Base-by-base conservation (phyloP, 1,140 invertebrate genomes). In the Drosophila ananassae region DNA sequence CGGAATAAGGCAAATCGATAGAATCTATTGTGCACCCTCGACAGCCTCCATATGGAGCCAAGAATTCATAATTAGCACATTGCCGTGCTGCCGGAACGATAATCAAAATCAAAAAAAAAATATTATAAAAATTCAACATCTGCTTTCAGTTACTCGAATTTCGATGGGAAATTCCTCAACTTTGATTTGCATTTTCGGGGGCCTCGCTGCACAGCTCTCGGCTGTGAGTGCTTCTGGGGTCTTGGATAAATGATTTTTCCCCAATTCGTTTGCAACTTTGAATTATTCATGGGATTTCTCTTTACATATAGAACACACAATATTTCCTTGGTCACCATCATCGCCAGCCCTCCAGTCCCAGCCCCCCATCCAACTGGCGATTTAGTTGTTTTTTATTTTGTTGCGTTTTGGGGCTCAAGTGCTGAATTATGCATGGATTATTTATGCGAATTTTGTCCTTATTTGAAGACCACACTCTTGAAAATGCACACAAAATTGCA, bases 211-310 rank as follows among this genome's bases (percentile, higher is more conserved):
- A 47, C 5, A 37, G 59, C 25, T 32, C 25, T 62, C n/a, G 46
- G 9, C 57, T 17, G 17, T 6, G 13, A 30, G 25, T 54, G 21
- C 24, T 44, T 17, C 39, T 60, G 17, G 39, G 39, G 47, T 66
- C 48, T 57, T 44, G 81, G 58, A 58, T 73, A 85, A 84, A 83
- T 85, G 77, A 85, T 66, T 77, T 84, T 77, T 13, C 41, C 55
- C 61, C 52, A 66, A 66, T 77, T 46, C 58, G 50, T 25, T 48
- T 17, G 48, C 24, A 12, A 57, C 28, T 55, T 32, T 82, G 73
- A 85, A 84, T 85, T 67, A 85, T 84, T 84, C 77, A 84, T 84
- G 47, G n/a, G 25, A 61, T 50, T 77, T 47, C 72, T 56, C 21
- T 39, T 61, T 32, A 24, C 25, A 28, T 28, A 28, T 28, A 28